Evolutionary conservation across 1,140 invertebrate genomes (phyloP), one percentile per base, ranked within the genome.

Genomic region (Leptinotarsa defecta): DNA sequence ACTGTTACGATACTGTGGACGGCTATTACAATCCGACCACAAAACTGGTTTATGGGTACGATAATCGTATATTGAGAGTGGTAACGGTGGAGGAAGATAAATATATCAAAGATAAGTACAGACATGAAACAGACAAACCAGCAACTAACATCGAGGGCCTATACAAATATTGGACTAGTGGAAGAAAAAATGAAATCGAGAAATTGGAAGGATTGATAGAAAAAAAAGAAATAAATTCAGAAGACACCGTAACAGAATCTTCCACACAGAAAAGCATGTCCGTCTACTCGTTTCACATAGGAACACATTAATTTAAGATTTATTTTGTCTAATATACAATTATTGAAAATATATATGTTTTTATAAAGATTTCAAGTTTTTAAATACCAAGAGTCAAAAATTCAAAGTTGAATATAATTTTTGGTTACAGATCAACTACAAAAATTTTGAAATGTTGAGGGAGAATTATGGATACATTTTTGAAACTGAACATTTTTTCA

Each of bases 1-100:
- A 74, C 17, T 77, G 76, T 34, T 79, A 74, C 48, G 74, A 77
- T 22, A 75, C 74, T n/a, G 69, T 73, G 2, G 76, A 79, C 62
- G 78, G 78, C 5, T 79, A 74, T 13, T 79, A 77, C 43, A 68
- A 74, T 19, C 71, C 76, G 3, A 20, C 48, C n/a, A 73, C 69
- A 15, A 73, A 71, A 43, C 61, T 74, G 20, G 68, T 78, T 22
- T 78, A 68, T 49, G 68, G 27, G 4, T 73, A 78, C 24, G 67
- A 73, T 34, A 22, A 15, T n/a, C 49, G 24, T n/a, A 61, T 71
- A 48, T 3, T 43, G 20, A 52, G 49, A 15, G 48, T 71, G 13
- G 69, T 71, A 6, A 48, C 34, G 19, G 17, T 5, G 1, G 71
- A 78, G 17, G 71, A 74, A 67, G 76, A 27, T 22, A n/a, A 63